phyloP scores from a whole-genome alignment of 2,113 vertebrate genomes.

The Callionymus lyra region DNA sequence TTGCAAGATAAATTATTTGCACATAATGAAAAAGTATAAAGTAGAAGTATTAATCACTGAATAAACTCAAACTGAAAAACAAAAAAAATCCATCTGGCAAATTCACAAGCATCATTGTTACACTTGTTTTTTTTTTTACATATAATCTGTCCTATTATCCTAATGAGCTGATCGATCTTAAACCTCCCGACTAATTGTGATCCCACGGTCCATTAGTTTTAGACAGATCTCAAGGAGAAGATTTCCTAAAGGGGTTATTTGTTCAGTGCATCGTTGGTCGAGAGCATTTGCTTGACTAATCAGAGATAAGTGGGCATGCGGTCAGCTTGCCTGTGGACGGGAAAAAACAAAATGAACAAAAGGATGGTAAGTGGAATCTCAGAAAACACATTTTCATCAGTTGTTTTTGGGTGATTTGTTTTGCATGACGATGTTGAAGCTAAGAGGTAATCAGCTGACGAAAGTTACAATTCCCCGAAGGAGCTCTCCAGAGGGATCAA shows the following conservation, averaged over 20 bases:
- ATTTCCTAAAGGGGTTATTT: slow-evolving; percentile 16
- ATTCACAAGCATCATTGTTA: not conserved
- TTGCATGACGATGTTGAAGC: too few relatives aligned
- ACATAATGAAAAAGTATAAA: not conserved
- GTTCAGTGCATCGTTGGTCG: slow-evolving; percentile 3
- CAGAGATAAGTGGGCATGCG: slow-evolving; percentile 9
- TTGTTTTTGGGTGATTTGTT: too few relatives aligned
- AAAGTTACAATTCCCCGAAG: too few relatives aligned
- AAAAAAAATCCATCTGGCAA: not conserved
- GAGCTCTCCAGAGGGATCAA: too few relatives aligned
- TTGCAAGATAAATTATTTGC: too few relatives aligned
- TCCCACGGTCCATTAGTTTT: slow-evolving; percentile 29
- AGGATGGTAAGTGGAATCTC: too few relatives aligned
- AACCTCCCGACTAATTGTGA: slow-evolving; percentile 34
- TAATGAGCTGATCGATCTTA: slow-evolving; percentile 43
- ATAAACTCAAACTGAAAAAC: not conserved
- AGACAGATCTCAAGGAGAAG: slow-evolving; percentile 2
- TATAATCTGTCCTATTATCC: slow-evolving; percentile 15
- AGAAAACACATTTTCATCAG: too few relatives aligned
- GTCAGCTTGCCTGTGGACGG: not conserved
- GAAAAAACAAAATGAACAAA: too few relatives aligned
- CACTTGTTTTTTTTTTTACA: slow-evolving; percentile 14
- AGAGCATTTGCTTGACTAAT: slow-evolving; percentile 27
- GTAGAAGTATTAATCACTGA: not conserved
- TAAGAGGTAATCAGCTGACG: too few relatives aligned